These are phyloP conservation scores for Cecropterus lyciades DNA, from an alignment of 1,140 invertebrate species.

Conservation along the genomic window DNA sequence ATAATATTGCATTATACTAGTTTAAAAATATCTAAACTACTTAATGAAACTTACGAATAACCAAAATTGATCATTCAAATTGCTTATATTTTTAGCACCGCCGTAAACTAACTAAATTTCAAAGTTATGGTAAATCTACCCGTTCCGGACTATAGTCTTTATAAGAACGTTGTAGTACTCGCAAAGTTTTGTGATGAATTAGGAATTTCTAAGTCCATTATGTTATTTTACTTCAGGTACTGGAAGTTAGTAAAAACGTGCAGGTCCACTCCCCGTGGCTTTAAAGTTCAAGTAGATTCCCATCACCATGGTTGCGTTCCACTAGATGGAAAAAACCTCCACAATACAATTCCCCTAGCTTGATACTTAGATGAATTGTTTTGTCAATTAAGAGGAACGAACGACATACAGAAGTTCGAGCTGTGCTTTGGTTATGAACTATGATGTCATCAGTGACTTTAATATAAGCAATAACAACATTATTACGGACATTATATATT, in stretches of 20 bases:
- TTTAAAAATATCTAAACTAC: too few relatives aligned
- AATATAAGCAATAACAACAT: too few relatives aligned
- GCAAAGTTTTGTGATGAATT: background rate
- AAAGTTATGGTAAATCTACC: too few relatives aligned
- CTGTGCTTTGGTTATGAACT: too few relatives aligned
- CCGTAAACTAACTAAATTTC: too few relatives aligned
- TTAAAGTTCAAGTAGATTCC: background rate
- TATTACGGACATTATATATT: background rate
- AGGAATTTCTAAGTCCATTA: background rate
- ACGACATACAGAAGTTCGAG: background rate
- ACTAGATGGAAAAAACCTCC: background rate
- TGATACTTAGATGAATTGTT: background rate
- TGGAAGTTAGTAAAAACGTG: conserved; percentile 21
- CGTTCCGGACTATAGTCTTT: too few relatives aligned
- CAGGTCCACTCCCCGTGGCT: conserved; percentile 17
- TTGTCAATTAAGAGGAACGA: background rate
- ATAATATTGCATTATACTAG: too few relatives aligned
- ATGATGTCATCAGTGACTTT: background rate
- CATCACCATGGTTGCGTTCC: conserved; percentile 24
- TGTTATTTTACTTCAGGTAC: background rate
- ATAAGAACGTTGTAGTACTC: too few relatives aligned
- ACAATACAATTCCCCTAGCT: background rate
- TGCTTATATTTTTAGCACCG: too few relatives aligned
- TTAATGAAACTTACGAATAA: too few relatives aligned
- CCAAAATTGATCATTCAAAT: too few relatives aligned